Evolutionary conservation across 2,113 vertebrate species (phyloP).

Genomic region (Epinephelus lanceolatus): DNA sequence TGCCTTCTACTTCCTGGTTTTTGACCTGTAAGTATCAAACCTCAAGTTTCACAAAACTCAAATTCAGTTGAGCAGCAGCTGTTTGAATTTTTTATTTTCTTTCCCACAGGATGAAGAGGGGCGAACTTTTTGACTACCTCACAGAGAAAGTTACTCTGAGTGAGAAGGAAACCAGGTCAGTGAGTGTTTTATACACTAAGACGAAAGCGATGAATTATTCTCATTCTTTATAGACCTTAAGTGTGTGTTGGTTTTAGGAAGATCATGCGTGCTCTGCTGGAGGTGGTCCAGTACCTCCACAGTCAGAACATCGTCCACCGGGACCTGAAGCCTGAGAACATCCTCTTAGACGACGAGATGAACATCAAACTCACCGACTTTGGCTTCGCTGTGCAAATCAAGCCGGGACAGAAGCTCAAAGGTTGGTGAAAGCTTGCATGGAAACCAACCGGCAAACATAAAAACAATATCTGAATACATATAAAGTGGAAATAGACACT

Average conservation of each 20-base stretch:
- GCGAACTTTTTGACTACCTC: conserved; percentile 98
- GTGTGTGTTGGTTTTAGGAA: conserved; percentile 83
- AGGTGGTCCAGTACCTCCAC: conserved; percentile 93
- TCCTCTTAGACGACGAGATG: conserved; percentile 95
- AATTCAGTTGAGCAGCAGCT: background rate
- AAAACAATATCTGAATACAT: background rate
- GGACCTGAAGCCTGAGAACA: conserved; percentile 98
- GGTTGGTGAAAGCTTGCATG: conserved; percentile 78
- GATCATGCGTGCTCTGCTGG: conserved; percentile 94
- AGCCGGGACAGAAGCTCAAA: conserved; percentile 87
- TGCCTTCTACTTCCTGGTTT: conserved; percentile 97
- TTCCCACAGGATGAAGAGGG: conserved; percentile 93
- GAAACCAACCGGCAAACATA: background rate
- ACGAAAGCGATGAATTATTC: background rate
- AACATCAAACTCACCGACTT: conserved; percentile 98
- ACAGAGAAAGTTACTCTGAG: conserved; percentile 97
- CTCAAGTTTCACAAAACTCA: background rate
- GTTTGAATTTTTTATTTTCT: background rate
- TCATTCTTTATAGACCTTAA: background rate
- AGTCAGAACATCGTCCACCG: conserved; percentile 93
- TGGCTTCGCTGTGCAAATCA: conserved; percentile 92
- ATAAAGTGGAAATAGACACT: background rate
- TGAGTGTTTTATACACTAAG: background rate
- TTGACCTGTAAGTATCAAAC: conserved; percentile 96
- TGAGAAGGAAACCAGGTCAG: conserved; percentile 96